A percentile compares a stretch with the other conserved stretches of the same genome.
Conservation (phyloP, 2,888 invertebrate species). For the Idaea aversata region DNA sequence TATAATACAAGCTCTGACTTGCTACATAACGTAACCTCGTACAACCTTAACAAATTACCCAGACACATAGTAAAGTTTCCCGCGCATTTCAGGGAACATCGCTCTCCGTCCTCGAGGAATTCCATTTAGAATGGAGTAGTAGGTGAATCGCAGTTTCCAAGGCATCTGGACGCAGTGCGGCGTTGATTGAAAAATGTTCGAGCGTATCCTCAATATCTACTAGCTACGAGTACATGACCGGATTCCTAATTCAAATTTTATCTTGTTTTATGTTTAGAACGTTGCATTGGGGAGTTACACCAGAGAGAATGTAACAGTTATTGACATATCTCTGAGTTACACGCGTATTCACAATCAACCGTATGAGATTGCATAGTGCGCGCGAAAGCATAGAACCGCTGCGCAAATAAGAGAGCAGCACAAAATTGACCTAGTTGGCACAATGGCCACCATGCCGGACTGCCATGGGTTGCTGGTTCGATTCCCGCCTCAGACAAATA, state of each 20-base stretch:
- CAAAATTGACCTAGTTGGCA: too few relatives aligned
- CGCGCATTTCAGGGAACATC: slow-evolving; percentile 11
- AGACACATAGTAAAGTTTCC: slow-evolving; percentile 2
- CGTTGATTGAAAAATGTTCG: slow-evolving; percentile 32
- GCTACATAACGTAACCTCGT: not conserved
- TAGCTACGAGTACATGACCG: slow-evolving; percentile 4
- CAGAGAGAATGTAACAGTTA: too few relatives aligned
- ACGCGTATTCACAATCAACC: too few relatives aligned
- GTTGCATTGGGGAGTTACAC: not conserved
- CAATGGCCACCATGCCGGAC: too few relatives aligned
- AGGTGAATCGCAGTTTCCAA: slow-evolving; percentile 19
- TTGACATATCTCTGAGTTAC: too few relatives aligned
- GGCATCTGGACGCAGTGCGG: slow-evolving; percentile 16
- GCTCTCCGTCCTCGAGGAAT: slow-evolving; percentile 20
- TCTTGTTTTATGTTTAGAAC: not conserved
- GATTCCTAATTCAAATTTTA: slow-evolving; percentile 6
- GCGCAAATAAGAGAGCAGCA: too few relatives aligned
- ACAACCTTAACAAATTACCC: not conserved
- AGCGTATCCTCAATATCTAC: slow-evolving; percentile 12
- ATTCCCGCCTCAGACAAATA: too few relatives aligned
- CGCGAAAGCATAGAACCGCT: too few relatives aligned
- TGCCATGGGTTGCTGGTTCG: too few relatives aligned
- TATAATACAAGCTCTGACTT: not conserved
- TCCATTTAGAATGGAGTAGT: slow-evolving; percentile 24
- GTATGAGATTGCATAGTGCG: too few relatives aligned